Conservation (phyloP, 2,888 invertebrate species). For the Eulithis prunata region DNA sequence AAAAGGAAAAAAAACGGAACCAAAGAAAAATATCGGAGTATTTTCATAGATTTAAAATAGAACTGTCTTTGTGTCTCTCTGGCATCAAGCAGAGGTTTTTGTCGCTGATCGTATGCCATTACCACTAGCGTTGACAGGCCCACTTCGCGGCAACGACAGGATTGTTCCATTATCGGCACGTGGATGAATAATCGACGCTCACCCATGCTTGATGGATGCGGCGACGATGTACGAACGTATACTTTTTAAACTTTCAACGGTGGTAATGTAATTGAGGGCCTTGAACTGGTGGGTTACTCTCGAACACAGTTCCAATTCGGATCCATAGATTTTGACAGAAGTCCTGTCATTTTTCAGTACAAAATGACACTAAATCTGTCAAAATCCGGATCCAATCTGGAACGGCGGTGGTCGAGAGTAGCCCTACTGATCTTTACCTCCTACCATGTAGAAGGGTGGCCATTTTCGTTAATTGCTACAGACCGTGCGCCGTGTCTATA, state of each 20-base stretch:
- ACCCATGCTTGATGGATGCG: conserved; percentile 66
- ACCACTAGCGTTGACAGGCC: conserved; percentile 74
- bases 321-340: no score
- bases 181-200: conserved; percentile 77
- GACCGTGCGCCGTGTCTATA: no score
- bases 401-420: no score
- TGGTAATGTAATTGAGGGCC: neutral
- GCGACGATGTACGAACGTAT: conserved; percentile 44
- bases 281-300: no score
- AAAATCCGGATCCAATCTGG: no score
- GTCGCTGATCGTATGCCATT: conserved; percentile 61
- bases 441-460: no score
- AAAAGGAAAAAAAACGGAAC: neutral
- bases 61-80: conserved; percentile 19
- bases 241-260: conserved; percentile 23
- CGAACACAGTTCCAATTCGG: no score
- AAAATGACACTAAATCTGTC: no score
- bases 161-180: conserved; percentile 80
- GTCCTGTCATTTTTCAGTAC: no score
- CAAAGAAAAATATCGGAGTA: neutral
- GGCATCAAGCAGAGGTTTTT: conserved; percentile 55
- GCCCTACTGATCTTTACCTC: neutral
- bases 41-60: conserved; percentile 17
- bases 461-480: no score
- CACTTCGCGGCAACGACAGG: conserved; percentile 73